These are phyloP conservation scores for Tachuris rubrigastra DNA, from an alignment of 2,113 vertebrate genomes.

Conservation along the genomic window DNA sequence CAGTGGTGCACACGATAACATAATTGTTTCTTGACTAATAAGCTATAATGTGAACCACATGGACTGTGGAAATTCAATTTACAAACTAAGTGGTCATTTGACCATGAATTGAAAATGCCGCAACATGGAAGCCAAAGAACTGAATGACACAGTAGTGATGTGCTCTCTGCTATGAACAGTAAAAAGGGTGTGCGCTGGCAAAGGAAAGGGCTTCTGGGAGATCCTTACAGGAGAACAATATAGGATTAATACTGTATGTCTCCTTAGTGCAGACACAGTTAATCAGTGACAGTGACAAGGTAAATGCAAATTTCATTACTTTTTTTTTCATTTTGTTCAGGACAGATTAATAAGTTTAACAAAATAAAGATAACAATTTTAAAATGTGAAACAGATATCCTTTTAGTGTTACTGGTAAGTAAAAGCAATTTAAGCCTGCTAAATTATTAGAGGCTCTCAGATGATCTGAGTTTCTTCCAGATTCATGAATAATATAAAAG, in stretches of 20 bases:
- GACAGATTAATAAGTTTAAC: not conserved
- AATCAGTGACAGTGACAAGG: not conserved
- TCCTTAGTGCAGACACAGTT: not conserved
- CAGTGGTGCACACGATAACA: not conserved
- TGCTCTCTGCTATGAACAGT: not conserved
- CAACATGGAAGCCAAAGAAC: not conserved
- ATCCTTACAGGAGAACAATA: not conserved
- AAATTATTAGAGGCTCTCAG: not conserved
- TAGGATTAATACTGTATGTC: not conserved
- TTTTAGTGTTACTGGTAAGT: not conserved
- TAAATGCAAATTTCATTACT: not conserved
- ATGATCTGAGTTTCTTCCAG: not conserved
- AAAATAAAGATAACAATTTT: not conserved
- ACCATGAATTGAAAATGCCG: not conserved
- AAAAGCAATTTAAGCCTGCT: not conserved
- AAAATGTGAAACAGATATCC: not conserved
- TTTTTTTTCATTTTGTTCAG: not conserved
- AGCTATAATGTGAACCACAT: not conserved
- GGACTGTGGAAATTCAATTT: constrained; percentile 12
- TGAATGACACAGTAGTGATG: fast-evolving
- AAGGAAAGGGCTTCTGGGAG: not conserved
- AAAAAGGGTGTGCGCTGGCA: not conserved
- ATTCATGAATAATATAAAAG: not conserved
- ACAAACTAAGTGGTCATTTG: not conserved
- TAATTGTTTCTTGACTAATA: constrained; percentile 21